Evolutionary conservation across 2,888 invertebrate genomes (phyloP).

Genomic region (Taenaris catops): DNA sequence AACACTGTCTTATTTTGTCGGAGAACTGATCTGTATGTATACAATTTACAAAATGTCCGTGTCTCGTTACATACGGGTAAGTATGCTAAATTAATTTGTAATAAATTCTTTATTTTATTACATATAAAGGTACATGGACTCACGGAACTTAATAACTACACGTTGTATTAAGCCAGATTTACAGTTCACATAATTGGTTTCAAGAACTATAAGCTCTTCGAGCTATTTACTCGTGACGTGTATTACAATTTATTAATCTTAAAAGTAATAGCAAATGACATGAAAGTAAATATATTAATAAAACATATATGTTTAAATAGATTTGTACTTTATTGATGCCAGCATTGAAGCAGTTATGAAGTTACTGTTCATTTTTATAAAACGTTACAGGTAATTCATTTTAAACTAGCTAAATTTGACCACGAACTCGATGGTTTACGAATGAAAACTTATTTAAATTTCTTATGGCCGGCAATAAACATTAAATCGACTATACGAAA

Average conservation of each 20-base stretch:
- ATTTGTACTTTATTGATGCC: not conserved
- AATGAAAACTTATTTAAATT: too few relatives aligned
- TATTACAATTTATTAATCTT: conserved; percentile 12
- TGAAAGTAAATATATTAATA: conserved; percentile 1
- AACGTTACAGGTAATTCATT: too few relatives aligned
- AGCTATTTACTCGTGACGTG: conserved; percentile 5
- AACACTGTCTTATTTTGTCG: conserved; percentile 38
- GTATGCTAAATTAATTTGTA: conserved; percentile 22
- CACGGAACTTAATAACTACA: conserved; percentile 22
- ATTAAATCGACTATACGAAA: too few relatives aligned
- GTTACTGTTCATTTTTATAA: not conserved
- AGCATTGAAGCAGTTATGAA: not conserved
- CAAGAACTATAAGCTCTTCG: conserved; percentile 15
- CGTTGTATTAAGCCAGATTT: conserved; percentile 21
- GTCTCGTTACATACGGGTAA: conserved; percentile 15
- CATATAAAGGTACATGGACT: conserved; percentile 19
- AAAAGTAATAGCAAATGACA: not conserved
- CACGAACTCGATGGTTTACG: too few relatives aligned
- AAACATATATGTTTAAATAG: too few relatives aligned
- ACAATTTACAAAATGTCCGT: conserved; percentile 17
- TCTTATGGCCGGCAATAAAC: too few relatives aligned
- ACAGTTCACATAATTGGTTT: conserved; percentile 16
- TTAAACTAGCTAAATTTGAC: too few relatives aligned
- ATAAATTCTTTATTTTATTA: conserved; percentile 26
- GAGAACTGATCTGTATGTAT: conserved; percentile 28